Percentiles rank a stretch among this genome's conserved stretches.
These are phyloP conservation scores for Dendrocincla fuliginosa DNA, from an alignment of 2,797 vertebrate genomes.

Conservation along the genomic window DNA sequence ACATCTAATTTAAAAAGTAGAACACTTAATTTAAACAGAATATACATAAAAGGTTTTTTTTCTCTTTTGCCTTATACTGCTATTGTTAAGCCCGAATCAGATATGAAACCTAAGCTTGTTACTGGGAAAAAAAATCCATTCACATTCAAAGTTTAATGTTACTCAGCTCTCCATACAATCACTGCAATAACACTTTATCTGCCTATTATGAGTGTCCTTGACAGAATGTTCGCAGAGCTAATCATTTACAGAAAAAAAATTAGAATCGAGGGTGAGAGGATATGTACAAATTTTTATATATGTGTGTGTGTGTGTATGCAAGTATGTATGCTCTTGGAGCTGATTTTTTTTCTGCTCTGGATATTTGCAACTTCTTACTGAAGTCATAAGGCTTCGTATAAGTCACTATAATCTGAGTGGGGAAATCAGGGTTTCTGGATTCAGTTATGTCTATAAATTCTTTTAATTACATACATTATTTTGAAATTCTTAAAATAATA, in stretches of 20 bases:
- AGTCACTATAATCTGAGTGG: not conserved
- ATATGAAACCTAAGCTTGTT: conserved; percentile 55
- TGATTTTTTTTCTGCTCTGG: not conserved
- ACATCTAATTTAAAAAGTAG: conserved; percentile 52
- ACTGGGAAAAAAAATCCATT: conserved; percentile 15
- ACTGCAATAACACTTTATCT: conserved; percentile 32
- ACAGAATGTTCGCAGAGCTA: not conserved
- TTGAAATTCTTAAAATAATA: not conserved
- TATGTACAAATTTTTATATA: not conserved
- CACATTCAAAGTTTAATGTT: conserved; percentile 48
- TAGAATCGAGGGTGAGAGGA: not conserved
- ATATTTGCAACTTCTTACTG: not conserved
- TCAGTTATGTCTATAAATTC: not conserved
- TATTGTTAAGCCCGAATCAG: conserved; percentile 48
- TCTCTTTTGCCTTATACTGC: conserved; percentile 13
- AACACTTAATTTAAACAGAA: conserved; percentile 60
- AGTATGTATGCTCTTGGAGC: not conserved
- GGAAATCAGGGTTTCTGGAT: not conserved
- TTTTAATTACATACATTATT: not conserved
- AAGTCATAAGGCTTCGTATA: not conserved
- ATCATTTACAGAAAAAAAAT: not conserved
- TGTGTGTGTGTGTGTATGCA: not conserved
- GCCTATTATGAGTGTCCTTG: conserved; percentile 44
- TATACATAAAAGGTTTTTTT: conserved; percentile 40
- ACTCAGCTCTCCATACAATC: conserved; percentile 15